These are phyloP conservation scores for Zaprionus taronus DNA, from an alignment of 1,140 invertebrate genomes.

Conservation along the genomic window DNA sequence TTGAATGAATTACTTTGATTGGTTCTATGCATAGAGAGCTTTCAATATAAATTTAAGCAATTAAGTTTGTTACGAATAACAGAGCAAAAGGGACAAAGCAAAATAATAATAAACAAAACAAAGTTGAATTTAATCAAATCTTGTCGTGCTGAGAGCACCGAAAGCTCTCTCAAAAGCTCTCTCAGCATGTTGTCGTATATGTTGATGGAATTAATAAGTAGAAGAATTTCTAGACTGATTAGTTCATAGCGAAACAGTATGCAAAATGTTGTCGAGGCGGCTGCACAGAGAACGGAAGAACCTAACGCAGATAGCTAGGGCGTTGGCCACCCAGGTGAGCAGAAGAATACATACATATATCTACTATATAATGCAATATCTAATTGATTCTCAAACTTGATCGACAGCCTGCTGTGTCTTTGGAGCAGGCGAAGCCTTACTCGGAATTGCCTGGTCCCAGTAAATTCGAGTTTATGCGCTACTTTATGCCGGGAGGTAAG, in stretches of 20 bases:
- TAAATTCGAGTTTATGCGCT: slow-evolving; percentile 57
- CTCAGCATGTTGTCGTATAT: slow-evolving; percentile 2
- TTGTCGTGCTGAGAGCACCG: slow-evolving; percentile 26
- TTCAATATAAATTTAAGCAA: neutral
- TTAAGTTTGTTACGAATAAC: slow-evolving; percentile 23
- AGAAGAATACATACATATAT: neutral
- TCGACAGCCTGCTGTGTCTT: neutral
- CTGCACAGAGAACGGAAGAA: slow-evolving; percentile 33
- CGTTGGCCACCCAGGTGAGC: slow-evolving; percentile 37
- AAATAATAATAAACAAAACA: slow-evolving; percentile 34
- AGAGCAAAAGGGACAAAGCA: slow-evolving; percentile 11
- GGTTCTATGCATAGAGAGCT: neutral
- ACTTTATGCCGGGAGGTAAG: slow-evolving; percentile 74
- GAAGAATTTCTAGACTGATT: slow-evolving; percentile 19
- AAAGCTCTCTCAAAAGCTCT: slow-evolving; percentile 63
- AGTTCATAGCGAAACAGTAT: slow-evolving; percentile 39
- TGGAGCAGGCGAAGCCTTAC: slow-evolving; percentile 67
- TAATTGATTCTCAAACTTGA: neutral
- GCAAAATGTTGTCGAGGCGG: slow-evolving; percentile 62
- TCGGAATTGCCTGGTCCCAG: slow-evolving; percentile 63
- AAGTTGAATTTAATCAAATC: slow-evolving; percentile 31
- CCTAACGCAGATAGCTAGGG: slow-evolving; percentile 30
- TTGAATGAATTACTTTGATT: no score
- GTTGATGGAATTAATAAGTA: slow-evolving; percentile 31
- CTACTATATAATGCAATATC: neutral